Conservation (phyloP, 2,113 vertebrate species). For the Melanerpes aurifrons region DNA sequence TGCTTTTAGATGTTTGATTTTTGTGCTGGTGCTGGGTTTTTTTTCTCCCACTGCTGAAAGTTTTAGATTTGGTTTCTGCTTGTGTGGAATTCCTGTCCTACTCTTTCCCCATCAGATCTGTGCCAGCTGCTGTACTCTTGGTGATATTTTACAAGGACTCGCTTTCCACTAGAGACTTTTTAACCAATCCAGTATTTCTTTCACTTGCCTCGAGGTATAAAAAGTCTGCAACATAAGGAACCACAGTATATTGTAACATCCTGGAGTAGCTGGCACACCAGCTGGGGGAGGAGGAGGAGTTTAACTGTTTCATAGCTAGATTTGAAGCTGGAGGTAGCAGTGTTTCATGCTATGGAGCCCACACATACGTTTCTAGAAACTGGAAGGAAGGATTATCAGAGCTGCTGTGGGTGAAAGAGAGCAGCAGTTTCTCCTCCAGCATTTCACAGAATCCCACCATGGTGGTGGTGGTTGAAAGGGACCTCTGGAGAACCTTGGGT, state of each 20-base stretch:
- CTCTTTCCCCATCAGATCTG: not conserved
- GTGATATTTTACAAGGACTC: not conserved
- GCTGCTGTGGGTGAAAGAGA: not conserved
- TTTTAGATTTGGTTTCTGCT: not conserved
- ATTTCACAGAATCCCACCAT: not conserved
- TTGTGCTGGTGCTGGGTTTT: too few species aligned
- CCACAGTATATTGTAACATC: constrained; percentile 22
- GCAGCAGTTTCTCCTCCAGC: not conserved
- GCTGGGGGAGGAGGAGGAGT: not conserved
- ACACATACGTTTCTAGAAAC: not conserved
- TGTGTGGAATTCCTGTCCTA: not conserved
- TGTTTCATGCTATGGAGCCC: not conserved
- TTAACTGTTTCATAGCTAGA: not conserved
- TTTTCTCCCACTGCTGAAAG: not conserved
- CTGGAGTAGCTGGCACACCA: not conserved
- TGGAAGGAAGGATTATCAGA: not conserved
- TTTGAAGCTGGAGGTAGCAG: not conserved
- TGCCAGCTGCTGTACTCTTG: not conserved
- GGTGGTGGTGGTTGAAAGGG: too few species aligned
- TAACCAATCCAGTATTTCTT: not conserved
- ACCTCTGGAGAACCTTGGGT: too few species aligned
- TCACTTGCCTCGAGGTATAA: not conserved
- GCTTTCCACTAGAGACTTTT: not conserved
- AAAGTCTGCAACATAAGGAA: not conserved
- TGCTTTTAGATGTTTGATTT: not conserved